Evolutionary conservation across 2,113 vertebrate species (phyloP).

Genomic region (Hemichromis elongatus): DNA sequence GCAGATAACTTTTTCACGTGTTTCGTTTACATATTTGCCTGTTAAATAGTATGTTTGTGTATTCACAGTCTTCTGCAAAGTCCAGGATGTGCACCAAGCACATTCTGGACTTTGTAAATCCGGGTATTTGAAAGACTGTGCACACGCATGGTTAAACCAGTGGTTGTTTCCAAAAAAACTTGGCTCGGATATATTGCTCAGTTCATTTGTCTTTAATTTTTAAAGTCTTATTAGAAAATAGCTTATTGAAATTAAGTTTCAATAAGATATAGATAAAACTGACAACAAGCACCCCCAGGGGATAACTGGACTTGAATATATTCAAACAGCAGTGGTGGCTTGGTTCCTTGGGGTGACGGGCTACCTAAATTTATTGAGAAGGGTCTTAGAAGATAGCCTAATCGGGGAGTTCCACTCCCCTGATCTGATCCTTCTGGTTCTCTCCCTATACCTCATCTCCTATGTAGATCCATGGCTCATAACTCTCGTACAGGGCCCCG

Average conservation of each 20-base stretch:
- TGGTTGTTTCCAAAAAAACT: background rate
- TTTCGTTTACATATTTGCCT: background rate
- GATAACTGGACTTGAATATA: background rate
- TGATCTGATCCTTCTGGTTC: background rate
- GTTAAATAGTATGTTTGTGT: background rate
- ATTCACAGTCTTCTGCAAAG: background rate
- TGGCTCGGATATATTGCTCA: background rate
- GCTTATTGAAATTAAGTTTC: background rate
- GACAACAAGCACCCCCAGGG: accelerated
- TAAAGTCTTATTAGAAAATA: background rate
- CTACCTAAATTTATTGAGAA: background rate
- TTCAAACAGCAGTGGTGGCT: background rate
- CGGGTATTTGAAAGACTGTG: background rate
- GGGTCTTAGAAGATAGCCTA: background rate
- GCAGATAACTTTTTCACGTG: background rate
- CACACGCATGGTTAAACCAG: background rate
- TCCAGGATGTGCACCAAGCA: background rate
- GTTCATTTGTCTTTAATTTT: background rate
- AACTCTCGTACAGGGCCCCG: background rate
- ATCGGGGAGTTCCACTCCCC: background rate
- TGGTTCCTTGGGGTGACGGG: background rate
- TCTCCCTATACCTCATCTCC: background rate
- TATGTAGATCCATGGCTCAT: background rate
- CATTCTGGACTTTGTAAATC: too few relatives aligned
- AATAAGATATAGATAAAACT: background rate